Percentiles rank a stretch among this genome's conserved stretches.
These are phyloP conservation scores for Drosophila sp. DNA, from an alignment of 1,140 invertebrate genomes.

Conservation along the genomic window DNA sequence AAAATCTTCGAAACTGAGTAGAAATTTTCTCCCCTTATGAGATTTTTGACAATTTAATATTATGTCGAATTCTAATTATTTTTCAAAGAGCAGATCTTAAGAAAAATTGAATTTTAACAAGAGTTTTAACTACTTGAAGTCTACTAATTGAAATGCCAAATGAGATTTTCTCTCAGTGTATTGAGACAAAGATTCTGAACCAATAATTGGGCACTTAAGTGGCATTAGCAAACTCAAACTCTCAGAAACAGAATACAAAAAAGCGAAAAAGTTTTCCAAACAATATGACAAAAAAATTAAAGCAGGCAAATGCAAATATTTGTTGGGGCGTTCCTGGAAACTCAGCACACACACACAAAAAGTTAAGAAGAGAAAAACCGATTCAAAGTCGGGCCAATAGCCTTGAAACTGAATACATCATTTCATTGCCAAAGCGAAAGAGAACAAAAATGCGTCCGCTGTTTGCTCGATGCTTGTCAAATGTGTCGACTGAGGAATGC, in stretches of 20 bases:
- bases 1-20: too few species aligned
- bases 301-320: conserved; percentile 67
- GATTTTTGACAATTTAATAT: too few species aligned
- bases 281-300: conserved; percentile 26
- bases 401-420: conserved; percentile 73
- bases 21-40: too few species aligned
- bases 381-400: conserved; percentile 57
- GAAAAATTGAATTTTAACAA: too few species aligned
- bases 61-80: too few species aligned
- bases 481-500: conserved; percentile 71
- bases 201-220: conserved; percentile 79
- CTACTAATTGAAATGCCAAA: too few species aligned
- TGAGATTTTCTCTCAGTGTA: neutral
- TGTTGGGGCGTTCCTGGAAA: conserved; percentile 67
- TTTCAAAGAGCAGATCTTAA: too few species aligned
- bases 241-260: conserved; percentile 18
- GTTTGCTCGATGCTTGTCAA: conserved; percentile 70
- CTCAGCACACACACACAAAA: conserved; percentile 24
- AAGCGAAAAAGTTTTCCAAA: conserved; percentile 32
- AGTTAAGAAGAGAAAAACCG: conserved; percentile 7
- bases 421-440: conserved; percentile 66
- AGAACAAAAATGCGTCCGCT: conserved; percentile 61
- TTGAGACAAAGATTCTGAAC: conserved; percentile 27
- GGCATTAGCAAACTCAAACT: conserved; percentile 60
- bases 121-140: too few species aligned